Percentiles rank a stretch among this genome's conserved stretches.
These are phyloP conservation scores for Acleris emargana DNA, from an alignment of 2,888 invertebrate genomes.

Conservation along the genomic window DNA sequence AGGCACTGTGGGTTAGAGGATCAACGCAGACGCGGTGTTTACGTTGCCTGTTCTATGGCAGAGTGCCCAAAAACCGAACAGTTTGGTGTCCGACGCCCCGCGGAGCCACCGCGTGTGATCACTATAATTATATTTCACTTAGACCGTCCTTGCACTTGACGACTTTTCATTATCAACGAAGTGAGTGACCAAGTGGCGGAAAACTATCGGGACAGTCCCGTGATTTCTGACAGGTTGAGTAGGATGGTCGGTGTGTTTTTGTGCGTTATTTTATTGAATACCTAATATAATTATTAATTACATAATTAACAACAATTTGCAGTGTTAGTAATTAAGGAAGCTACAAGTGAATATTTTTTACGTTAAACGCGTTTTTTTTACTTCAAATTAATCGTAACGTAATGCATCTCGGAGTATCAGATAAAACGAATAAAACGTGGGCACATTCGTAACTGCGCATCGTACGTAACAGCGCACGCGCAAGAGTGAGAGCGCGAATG, in stretches of 20 bases:
- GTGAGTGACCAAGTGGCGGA: slow-evolving; percentile 21
- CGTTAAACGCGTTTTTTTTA: too few species aligned
- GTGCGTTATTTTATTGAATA: too few species aligned
- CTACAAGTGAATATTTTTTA: too few species aligned
- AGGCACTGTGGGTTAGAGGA: too few species aligned
- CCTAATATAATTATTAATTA: too few species aligned
- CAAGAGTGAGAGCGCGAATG: slow-evolving; percentile 31
- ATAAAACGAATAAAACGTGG: slow-evolving; percentile 14
- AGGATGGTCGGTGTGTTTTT: neutral
- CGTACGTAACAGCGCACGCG: slow-evolving; percentile 28
- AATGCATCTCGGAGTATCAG: too few species aligned
- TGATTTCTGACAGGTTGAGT: slow-evolving; percentile 1
- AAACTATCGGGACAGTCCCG: slow-evolving; percentile 15
- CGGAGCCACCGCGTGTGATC: slow-evolving; percentile 22
- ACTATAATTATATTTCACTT: slow-evolving; percentile 16
- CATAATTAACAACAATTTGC: too few species aligned
- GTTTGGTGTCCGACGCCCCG: slow-evolving; percentile 41
- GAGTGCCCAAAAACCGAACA: slow-evolving; percentile 48
- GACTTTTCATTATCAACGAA: slow-evolving; percentile 29
- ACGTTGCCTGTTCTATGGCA: slow-evolving; percentile 43
- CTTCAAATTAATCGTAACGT: too few species aligned
- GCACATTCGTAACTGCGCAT: neutral
- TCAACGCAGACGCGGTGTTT: slow-evolving; percentile 20
- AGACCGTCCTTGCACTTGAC: slow-evolving; percentile 57
- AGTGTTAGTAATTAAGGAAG: too few species aligned